Evolutionary conservation across 2,113 vertebrate species (phyloP), one percentile per base, ranked within the genome.

Genomic region (Oxygymnocypris stewartii): DNA sequence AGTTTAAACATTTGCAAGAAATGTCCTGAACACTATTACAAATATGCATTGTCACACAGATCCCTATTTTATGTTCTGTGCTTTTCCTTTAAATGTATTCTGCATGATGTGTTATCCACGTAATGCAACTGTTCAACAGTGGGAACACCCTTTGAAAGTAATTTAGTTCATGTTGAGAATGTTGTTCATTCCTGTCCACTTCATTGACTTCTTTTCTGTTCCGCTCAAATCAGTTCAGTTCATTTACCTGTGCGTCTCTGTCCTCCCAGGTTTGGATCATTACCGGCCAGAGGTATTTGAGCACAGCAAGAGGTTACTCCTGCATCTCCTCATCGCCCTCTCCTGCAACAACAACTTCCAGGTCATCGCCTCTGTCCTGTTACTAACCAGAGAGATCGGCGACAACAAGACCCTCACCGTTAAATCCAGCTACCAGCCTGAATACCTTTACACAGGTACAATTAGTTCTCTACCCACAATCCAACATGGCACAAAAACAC

Each of bases 211-310:
- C 47, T 78, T 6, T 54, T 18, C 25, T n/a, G 3, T 31, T 80
- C 6, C 25, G 28, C 31, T 40, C 47, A 35, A 18, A 8, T 51
- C 20, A 57, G 7, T 57, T 84, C 35, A 59, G 65, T 57, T 84
- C 31, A 59, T 74, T 84, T 35, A 84, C 44, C 44, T 51, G 6
- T 49, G 80, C 12, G 5, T 69, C 7, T 83, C 65, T 78, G 35
- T 76, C 37, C 3, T 47, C 83, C 42, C 91, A 99, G 98, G 98
- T 88, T 94, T 99, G 93, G 98, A 99, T 92, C 98, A 99, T 93
- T 99, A 99, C 90, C 95, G 97, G 35, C 97, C 97, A 0, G 98
- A 99, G 93, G 98, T 99, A 86, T 99, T 99, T 90, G 97, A 99
- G 90, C 98, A 99, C 93, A 99, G 98, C 94, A 99, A 97, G 89